Base-by-base conservation (phyloP, 2,797 vertebrate species). In the Tokudaia muenninki region DNA sequence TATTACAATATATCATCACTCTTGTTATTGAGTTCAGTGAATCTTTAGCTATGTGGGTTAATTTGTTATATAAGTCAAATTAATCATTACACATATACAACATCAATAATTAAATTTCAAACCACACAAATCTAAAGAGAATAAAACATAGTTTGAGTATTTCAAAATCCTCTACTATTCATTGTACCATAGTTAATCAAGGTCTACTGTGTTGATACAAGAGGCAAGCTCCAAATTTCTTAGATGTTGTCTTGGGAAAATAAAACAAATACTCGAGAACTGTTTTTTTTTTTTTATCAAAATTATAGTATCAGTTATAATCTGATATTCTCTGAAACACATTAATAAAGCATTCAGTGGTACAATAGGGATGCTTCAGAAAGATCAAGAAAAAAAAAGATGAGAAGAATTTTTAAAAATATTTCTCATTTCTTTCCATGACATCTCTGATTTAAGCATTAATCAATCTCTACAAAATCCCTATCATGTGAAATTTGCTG, bases 271-370 rank as follows among this genome's bases (percentile, higher is more conserved):
- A 80, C 10, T 50, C 65, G 6, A 95, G 3, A 10, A 41, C 13
- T 70, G 31, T 2, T 2, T 4, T 29, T 61, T 65, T 61, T 65
- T 22, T 61, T 75, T 90, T 52, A 7, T 3, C 74, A n/a, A 94
- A 90, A 94, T 92, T 63, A 67, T 29, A 79, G 3, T 57, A 78
- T 77, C 26, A 61, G 9, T 77, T 94, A 91, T 67, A 91, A 88
- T 0, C 2, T 61, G 2, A 63, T 77, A 77, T 80, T 10, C 37
- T 50, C 11, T 80, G 63, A 94, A 92, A 77, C 0, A 37, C 0
- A 26, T 6, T 8, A 70, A 12, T 80, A 13, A 75, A 80, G 37
- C 81, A 22, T 78, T 86, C 37, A 80, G 7, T 92, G 16, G 6
- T 90, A 14, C 41, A 88, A 50, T 50, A 91, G 9, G 14, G 17